Base-by-base conservation (phyloP, 2,888 invertebrate species). In the Blomia tropicalis region DNA sequence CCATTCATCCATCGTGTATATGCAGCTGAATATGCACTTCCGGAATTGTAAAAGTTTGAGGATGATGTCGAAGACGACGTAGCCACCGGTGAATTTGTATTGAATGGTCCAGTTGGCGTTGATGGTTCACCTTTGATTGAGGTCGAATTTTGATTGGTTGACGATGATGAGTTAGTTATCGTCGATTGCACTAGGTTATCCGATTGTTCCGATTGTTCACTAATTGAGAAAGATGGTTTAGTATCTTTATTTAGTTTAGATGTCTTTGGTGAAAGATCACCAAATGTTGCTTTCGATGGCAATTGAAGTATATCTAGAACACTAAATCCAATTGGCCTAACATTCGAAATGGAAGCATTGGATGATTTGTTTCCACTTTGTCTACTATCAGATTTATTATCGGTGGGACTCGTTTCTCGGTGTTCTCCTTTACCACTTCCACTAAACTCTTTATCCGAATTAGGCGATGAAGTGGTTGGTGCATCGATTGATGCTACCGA, bases 231-330 rank as follows among this genome's bases (percentile, higher is more conserved):
- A 11, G 7, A 11, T 7, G 51, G 51, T 47, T 47, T 47, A 47
- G 51, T 11, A 47, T 14, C 14, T 11, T 7, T 11, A 11, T 22
- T 7, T 27, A 11, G 7, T 7, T 7, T 11, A 27, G 11, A 14
- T 7, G 51, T 25, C 14, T 22, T 25, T 7, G 51, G 27, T 14
- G 22, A 7, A n/a, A n/a, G 11, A 11, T 7, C 22, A n/a, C 7
- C 27, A n/a, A n/a, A 7, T 11, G 51, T n/a, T 47, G 51, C 51
- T n/a, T 47, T 47, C 27, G 51, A 47, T 11, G 51, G 51, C 51
- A 47, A 27, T n/a, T 47, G 51, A 7, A 47, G 51, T 47, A 47
- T 47, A n/a, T 47, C 51, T 27, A 47, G 51, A 14, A 47, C 51
- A 25, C 23, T 25, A n/a, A 47, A 47, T 11, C 51, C 27, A 17